Percentiles rank a stretch among this genome's conserved stretches.
phyloP scores from a whole-genome alignment of 2,888 invertebrate species.

The Eupithecia inturbata region DNA sequence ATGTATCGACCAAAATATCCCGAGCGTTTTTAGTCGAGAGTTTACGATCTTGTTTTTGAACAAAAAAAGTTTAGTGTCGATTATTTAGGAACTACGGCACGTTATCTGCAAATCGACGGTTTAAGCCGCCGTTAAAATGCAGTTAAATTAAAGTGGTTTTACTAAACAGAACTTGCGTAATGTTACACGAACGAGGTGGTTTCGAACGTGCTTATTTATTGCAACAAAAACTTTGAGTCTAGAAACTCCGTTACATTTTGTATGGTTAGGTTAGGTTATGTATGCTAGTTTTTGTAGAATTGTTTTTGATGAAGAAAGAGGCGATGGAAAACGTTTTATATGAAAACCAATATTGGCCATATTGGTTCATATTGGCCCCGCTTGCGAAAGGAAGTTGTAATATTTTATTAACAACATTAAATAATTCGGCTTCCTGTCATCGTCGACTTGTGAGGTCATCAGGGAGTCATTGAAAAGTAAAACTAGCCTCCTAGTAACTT shows the following conservation, averaged over 20 bases:
- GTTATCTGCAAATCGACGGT: conserved; percentile 38
- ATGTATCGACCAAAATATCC: conserved; percentile 35
- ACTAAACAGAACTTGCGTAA: conserved; percentile 29
- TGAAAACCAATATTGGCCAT: neutral
- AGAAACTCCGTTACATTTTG: neutral
- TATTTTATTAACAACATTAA: neutral
- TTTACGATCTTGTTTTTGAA: conserved; percentile 40
- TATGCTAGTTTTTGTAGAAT: neutral
- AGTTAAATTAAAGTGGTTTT: conserved; percentile 40
- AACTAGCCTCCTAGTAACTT: neutral
- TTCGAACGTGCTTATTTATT: neutral
- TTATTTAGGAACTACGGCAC: conserved; percentile 30
- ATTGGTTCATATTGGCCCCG: too few relatives aligned
- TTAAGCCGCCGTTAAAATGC: conserved; percentile 39
- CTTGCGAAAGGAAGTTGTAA: neutral
- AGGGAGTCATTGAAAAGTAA: neutral
- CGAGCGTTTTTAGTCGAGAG: conserved; percentile 23
- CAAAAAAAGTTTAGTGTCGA: conserved; percentile 37
- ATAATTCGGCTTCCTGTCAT: neutral
- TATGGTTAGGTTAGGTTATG: neutral
- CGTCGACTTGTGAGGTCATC: neutral
- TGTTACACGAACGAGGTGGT: neutral
- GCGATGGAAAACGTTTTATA: neutral
- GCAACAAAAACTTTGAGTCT: neutral
- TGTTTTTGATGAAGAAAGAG: neutral